These are phyloP conservation scores for Acleris cristana DNA, from an alignment of 2,888 invertebrate species.

Conservation along the genomic window DNA sequence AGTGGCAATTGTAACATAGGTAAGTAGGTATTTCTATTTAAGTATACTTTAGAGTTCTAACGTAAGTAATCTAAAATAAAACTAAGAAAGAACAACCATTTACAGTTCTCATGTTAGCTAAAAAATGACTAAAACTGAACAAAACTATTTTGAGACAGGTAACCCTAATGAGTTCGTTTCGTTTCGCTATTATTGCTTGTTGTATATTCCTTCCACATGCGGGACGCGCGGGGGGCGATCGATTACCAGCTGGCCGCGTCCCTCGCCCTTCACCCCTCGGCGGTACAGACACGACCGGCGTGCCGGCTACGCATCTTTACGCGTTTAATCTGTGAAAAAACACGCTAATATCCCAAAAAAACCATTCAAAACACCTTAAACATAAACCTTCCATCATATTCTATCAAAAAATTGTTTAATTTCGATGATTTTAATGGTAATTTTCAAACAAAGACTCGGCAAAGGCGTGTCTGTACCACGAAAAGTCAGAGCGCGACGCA, in stretches of 20 bases:
- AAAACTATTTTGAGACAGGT: constrained; percentile 1
- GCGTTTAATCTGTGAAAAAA: constrained; percentile 18
- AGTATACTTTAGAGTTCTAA: too few relatives aligned
- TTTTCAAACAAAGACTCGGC: constrained; percentile 26
- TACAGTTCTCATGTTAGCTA: not conserved
- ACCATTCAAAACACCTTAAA: not conserved
- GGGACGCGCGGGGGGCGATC: constrained; percentile 17
- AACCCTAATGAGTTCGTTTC: constrained; percentile 1
- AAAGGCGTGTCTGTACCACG: constrained; percentile 24
- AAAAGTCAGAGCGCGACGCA: constrained; percentile 17
- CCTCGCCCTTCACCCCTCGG: not conserved
- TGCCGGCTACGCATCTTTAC: constrained; percentile 12
- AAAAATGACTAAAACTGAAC: not conserved
- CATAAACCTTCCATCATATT: not conserved
- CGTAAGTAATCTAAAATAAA: too few relatives aligned
- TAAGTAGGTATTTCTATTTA: too few relatives aligned
- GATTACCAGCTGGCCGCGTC: constrained; percentile 30
- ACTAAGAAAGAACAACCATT: not conserved
- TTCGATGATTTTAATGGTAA: not conserved
- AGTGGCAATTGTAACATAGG: too few relatives aligned
- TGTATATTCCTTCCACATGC: not conserved
- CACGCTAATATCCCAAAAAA: not conserved
- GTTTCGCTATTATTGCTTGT: constrained; percentile 1
- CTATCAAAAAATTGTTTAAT: not conserved
- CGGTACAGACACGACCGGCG: constrained; percentile 26